These are phyloP conservation scores for Egretta garzetta DNA, from an alignment of 2,113 vertebrate genomes.

Conservation along the genomic window DNA sequence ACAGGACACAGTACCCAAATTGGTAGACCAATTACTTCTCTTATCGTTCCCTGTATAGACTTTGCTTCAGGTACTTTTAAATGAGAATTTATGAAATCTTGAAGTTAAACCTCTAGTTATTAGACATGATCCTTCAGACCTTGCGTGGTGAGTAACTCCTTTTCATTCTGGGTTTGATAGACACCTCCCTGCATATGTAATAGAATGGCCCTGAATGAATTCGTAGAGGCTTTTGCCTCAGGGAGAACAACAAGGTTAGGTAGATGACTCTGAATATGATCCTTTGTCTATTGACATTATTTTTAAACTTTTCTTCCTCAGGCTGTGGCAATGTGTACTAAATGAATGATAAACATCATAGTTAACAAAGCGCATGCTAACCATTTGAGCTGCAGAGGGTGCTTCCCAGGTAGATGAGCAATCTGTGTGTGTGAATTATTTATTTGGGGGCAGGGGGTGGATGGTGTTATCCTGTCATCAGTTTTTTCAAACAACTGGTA, in stretches of 20 bases:
- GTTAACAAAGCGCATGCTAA: constrained; percentile 45
- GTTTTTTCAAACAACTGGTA: neutral
- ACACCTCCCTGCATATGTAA: constrained; percentile 68
- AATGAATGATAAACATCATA: constrained; percentile 83
- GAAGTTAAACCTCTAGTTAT: constrained; percentile 72
- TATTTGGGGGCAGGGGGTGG: neutral
- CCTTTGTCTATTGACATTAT: constrained; percentile 86
- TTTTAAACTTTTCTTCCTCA: constrained; percentile 77
- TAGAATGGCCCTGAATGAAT: constrained; percentile 69
- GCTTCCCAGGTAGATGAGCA: constrained; percentile 63
- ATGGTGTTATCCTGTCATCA: neutral
- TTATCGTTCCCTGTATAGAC: constrained; percentile 49
- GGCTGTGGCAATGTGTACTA: constrained; percentile 73
- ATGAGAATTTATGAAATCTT: constrained; percentile 69
- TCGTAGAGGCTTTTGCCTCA: constrained; percentile 67
- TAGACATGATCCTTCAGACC: constrained; percentile 69
- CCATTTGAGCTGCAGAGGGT: constrained; percentile 32
- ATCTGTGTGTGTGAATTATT: constrained; percentile 79
- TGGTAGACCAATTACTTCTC: constrained; percentile 45
- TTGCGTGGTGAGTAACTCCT: neutral
- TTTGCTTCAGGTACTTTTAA: constrained; percentile 75
- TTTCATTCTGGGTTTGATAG: constrained; percentile 65
- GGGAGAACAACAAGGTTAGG: constrained; percentile 77
- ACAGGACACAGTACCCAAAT: neutral
- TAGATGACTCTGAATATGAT: constrained; percentile 76